Evolutionary conservation across 2,888 invertebrate genomes (phyloP).

Genomic region (Tenthredo amoena): DNA sequence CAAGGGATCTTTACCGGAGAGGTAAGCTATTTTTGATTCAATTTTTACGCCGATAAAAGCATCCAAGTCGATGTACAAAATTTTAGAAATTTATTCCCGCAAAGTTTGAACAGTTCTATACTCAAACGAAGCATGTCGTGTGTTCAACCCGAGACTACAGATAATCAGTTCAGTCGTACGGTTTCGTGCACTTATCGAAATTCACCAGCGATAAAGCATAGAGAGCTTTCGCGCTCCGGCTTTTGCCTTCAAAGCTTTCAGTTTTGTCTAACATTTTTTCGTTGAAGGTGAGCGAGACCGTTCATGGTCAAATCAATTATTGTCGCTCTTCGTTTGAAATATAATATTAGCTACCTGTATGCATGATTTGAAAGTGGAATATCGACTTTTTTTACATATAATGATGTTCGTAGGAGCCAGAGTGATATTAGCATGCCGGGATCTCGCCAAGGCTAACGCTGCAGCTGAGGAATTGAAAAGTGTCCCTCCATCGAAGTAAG

Average conservation of each 20-base stretch:
- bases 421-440: constrained; percentile 80
- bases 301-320: background rate
- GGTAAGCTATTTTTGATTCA: constrained; percentile 64
- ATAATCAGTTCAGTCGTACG: background rate
- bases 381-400: background rate
- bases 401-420: constrained; percentile 68
- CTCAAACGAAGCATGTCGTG: background rate
- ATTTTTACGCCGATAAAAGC: background rate
- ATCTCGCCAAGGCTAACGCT: constrained; percentile 76
- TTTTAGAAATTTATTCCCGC: background rate
- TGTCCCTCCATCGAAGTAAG: constrained; percentile 66
- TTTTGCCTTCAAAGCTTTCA: background rate
- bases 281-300: background rate
- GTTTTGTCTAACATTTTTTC: background rate
- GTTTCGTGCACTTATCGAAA: background rate
- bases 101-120: background rate
- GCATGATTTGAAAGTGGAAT: background rate
- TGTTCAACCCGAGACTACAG: background rate
- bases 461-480: constrained; percentile 76
- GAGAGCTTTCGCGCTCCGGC: background rate
- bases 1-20: constrained; percentile 71
- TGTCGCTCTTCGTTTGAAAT: background rate
- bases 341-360: background rate
- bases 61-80: background rate
- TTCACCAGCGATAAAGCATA: background rate